These are phyloP conservation scores for Neoaliturus tenellus DNA, from an alignment of 2,888 invertebrate species.

Conservation along the genomic window DNA sequence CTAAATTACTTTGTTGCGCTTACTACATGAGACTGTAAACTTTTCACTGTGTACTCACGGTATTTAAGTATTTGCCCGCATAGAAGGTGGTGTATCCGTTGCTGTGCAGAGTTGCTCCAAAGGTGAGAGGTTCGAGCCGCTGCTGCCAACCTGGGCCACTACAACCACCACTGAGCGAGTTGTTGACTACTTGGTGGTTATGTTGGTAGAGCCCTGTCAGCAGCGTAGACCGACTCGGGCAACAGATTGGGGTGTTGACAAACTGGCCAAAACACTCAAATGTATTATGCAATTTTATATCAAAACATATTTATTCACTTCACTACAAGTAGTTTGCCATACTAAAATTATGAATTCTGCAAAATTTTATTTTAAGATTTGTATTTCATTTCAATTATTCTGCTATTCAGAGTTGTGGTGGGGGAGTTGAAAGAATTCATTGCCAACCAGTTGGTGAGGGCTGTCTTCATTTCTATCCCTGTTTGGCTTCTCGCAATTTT, in stretches of 20 bases:
- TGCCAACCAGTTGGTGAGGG: too few species aligned
- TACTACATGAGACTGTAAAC: too few species aligned
- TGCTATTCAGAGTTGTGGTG: too few species aligned
- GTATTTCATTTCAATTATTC: slow-evolving; percentile 27
- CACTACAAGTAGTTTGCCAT: too few species aligned
- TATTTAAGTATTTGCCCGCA: slow-evolving; percentile 96
- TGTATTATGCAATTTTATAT: not conserved
- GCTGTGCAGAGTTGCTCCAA: slow-evolving; percentile 81
- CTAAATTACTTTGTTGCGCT: too few species aligned
- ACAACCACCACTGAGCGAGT: slow-evolving; percentile 87
- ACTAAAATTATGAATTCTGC: too few species aligned
- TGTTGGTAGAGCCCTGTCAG: slow-evolving; percentile 91
- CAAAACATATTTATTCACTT: not conserved
- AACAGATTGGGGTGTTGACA: slow-evolving; percentile 90
- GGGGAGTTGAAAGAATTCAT: too few species aligned
- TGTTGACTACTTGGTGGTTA: slow-evolving; percentile 87
- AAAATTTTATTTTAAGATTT: too few species aligned
- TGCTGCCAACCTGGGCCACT: slow-evolving; percentile 81
- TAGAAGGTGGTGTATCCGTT: slow-evolving; percentile 89
- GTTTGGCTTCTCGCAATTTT: too few species aligned
- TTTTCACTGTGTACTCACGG: slow-evolving; percentile 79
- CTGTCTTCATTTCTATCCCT: too few species aligned
- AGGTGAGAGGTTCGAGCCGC: slow-evolving; percentile 79
- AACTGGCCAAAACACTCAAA: slow-evolving; percentile 76
- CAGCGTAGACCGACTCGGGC: slow-evolving; percentile 92